These are phyloP conservation scores for Enteromius treurensis DNA, from an alignment of 2,797 vertebrate genomes.

Conservation along the genomic window DNA sequence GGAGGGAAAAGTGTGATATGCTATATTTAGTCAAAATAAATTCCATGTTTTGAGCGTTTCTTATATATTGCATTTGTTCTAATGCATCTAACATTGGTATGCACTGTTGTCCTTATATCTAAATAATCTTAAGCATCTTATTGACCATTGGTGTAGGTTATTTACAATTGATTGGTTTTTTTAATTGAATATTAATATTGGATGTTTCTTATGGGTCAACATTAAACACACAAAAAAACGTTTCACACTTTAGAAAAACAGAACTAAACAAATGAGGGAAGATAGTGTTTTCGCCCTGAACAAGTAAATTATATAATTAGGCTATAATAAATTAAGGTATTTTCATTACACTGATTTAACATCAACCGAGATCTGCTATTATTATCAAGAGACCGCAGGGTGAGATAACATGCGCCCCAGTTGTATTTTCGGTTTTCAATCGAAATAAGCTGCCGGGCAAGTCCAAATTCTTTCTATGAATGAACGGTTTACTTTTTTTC, in stretches of 20 bases:
- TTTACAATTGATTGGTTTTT: background rate
- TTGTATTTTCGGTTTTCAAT: constrained; percentile 1
- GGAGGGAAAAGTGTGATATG: background rate
- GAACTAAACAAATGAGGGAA: background rate
- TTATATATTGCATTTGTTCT: background rate
- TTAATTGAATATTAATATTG: background rate
- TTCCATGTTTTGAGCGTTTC: background rate
- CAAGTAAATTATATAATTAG: background rate
- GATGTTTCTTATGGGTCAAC: background rate
- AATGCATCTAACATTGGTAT: background rate
- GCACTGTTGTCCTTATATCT: background rate
- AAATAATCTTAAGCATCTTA: background rate
- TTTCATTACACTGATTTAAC: background rate
- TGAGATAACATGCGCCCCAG: background rate
- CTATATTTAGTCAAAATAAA: background rate
- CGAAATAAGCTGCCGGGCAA: background rate
- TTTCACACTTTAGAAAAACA: background rate
- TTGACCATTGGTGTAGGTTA: background rate
- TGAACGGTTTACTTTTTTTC: background rate
- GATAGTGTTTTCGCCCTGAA: background rate
- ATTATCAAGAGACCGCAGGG: background rate
- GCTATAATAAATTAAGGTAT: background rate
- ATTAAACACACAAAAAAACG: background rate
- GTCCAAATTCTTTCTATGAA: constrained; percentile 20
- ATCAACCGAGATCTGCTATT: background rate